phyloP scores from a whole-genome alignment of 2,888 invertebrate genomes.

The Osmoderma eremita region DNA sequence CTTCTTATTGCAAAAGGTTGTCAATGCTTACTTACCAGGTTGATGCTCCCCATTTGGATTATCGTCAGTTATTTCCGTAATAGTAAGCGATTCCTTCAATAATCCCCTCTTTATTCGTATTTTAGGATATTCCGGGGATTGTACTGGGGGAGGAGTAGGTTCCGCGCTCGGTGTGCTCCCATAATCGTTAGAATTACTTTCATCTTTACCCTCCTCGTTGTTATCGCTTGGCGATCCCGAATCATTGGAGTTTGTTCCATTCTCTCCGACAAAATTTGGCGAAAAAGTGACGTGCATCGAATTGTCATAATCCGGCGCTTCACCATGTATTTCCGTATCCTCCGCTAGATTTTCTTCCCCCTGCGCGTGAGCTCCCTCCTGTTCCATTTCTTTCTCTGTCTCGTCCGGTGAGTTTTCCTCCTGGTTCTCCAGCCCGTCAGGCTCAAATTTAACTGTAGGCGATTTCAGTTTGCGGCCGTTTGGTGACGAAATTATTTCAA shows the following conservation, averaged over 20 bases:
- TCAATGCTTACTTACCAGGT: slow-evolving; percentile 41
- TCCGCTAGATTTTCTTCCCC: slow-evolving; percentile 31
- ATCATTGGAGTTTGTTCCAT: slow-evolving; percentile 37
- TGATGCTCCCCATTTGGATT: slow-evolving; percentile 55
- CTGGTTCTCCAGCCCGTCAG: slow-evolving; percentile 55
- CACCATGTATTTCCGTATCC: slow-evolving; percentile 31
- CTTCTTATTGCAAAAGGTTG: background rate
- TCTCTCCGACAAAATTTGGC: slow-evolving; percentile 52
- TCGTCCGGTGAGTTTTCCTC: slow-evolving; percentile 51
- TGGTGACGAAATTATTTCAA: slow-evolving; percentile 59
- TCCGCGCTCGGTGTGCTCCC: slow-evolving; percentile 59
- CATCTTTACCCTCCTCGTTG: slow-evolving; percentile 37
- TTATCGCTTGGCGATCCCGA: slow-evolving; percentile 38
- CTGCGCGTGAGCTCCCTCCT: slow-evolving; percentile 38
- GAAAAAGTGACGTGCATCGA: slow-evolving; percentile 53
- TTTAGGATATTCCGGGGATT: slow-evolving; percentile 59
- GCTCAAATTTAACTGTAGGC: slow-evolving; percentile 49
- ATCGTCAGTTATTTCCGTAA: slow-evolving; percentile 61
- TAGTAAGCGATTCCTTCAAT: slow-evolving; percentile 57
- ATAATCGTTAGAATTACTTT: slow-evolving; percentile 39
- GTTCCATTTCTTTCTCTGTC: slow-evolving; percentile 53
- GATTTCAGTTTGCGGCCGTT: slow-evolving; percentile 37
- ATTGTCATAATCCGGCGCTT: slow-evolving; percentile 32
- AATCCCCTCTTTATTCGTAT: slow-evolving; percentile 61
- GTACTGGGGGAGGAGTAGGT: slow-evolving; percentile 57